Conservation (phyloP, 2,888 invertebrate species). For the Lobophora halterata region DNA sequence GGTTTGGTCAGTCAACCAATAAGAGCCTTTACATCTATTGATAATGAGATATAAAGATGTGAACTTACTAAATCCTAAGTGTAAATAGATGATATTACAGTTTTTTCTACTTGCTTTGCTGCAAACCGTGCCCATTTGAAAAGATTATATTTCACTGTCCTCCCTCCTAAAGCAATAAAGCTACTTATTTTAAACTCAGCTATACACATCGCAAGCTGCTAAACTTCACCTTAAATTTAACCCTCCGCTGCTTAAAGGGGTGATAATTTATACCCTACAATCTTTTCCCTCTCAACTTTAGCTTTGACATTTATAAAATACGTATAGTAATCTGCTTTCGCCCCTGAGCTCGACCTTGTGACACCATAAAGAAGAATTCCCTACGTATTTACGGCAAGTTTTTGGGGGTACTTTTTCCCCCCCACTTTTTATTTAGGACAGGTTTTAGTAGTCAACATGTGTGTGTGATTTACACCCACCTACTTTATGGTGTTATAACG, state of each 20-base stretch:
- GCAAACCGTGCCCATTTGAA: too few relatives aligned
- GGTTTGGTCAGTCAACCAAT: too few relatives aligned
- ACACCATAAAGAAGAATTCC: slow-evolving; percentile 32
- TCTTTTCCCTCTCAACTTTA: slow-evolving; percentile 37
- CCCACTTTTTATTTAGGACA: slow-evolving; percentile 22
- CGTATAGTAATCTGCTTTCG: slow-evolving; percentile 31
- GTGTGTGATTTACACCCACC: slow-evolving; percentile 23
- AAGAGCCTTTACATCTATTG: too few relatives aligned
- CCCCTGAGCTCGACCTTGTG: slow-evolving; percentile 29
- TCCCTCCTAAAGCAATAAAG: slow-evolving; percentile 9
- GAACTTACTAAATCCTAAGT: too few relatives aligned
- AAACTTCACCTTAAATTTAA: slow-evolving; percentile 26
- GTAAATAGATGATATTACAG: too few relatives aligned
- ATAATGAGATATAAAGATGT: too few relatives aligned
- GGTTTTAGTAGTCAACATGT: slow-evolving; percentile 20
- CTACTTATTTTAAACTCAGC: slow-evolving; percentile 16
- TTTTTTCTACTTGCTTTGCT: too few relatives aligned
- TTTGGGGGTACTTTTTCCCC: slow-evolving; percentile 24
- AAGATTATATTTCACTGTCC: slow-evolving; percentile 3
- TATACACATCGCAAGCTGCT: slow-evolving; percentile 22
- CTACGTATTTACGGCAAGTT: slow-evolving; percentile 32
- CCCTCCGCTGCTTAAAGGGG: slow-evolving; percentile 25
- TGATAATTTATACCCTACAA: slow-evolving; percentile 32
- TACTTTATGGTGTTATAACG: slow-evolving; percentile 8
- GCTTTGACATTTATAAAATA: slow-evolving; percentile 34